Evolutionary conservation across 2,797 vertebrate species (phyloP), one percentile per base, ranked within the genome.

Genomic region (Phoeniculus purpureus): DNA sequence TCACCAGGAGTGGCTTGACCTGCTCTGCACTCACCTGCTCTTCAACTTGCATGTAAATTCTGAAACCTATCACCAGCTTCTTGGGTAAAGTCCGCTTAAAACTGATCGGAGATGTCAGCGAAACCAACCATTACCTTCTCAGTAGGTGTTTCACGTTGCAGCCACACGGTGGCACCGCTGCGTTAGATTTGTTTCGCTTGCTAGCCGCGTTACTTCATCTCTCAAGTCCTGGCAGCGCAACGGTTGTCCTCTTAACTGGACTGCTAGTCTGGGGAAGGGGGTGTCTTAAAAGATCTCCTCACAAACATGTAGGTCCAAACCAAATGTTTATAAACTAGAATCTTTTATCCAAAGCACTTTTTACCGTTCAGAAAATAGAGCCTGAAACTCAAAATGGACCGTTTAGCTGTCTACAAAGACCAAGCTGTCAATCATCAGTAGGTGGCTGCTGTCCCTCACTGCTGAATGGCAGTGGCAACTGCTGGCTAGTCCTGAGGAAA

Each of bases 151-250:
- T 51, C 29, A 7, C 2, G 60, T 17, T 32, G 1, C 6, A 64
- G 52, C 93, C 95, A 85, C 95, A n/a, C 17, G 94, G 88, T 95
- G 95, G 94, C 95, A 87, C 45, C 73, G 6, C 73, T 6, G 45
- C 3, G 72, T 86, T 68, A 89, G 48, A 43, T 95, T 95, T 93
- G 56, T 22, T 19, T 5, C 3, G 19, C 1, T 59, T 15, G 13
- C 74, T 29, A 62, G 7, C 19, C 7, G 25, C 25, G 50, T 54
- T 45, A 0, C 3, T 27, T 10, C 29, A 18, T 52, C 34, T 2
- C 25, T 51, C 6, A 7, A 22, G 7, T 47, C 40, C 22, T 71
- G 34, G 0, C 12, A 21, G 25, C 15, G 43, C 48, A 18, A 4
- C 34, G 25, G 76, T 12, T 51, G 6, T 17, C 32, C 29, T 25